phyloP scores from a whole-genome alignment of 2,888 invertebrate species.

The Heliconius sara region DNA sequence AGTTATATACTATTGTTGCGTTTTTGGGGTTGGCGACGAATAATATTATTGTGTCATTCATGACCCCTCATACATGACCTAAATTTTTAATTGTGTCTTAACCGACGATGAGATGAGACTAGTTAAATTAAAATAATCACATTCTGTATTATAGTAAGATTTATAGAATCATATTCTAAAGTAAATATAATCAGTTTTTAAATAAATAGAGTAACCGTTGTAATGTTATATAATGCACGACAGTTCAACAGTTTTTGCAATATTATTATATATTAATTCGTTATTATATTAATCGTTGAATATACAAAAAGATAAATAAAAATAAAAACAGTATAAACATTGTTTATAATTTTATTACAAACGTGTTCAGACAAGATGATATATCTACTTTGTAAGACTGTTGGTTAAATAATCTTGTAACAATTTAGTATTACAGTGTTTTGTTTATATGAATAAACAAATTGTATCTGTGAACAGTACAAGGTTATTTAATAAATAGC shows the following conservation, averaged over 20 bases:
- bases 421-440: background rate
- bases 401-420: conserved; percentile 1
- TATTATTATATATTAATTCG: conserved; percentile 12
- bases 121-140: conserved; percentile 1
- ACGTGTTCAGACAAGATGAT: conserved; percentile 9
- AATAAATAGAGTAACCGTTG: conserved; percentile 4
- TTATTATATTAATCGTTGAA: conserved; percentile 8
- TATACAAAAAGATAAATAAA: background rate
- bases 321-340: background rate
- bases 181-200: conserved; percentile 15
- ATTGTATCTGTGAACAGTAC: background rate
- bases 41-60: background rate
- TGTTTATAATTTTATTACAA: conserved; percentile 12
- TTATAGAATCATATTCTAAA: conserved; percentile 22
- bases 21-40: background rate
- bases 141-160: conserved; percentile 1
- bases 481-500: conserved; percentile 2
- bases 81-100: conserved; percentile 1
- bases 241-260: conserved; percentile 12
- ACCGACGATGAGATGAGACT: background rate
- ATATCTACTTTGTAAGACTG: conserved; percentile 9
- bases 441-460: background rate
- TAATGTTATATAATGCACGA: background rate
- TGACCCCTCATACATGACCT: background rate
- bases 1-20: conserved; percentile 12